phyloP scores from a whole-genome alignment of 2,797 vertebrate genomes.

The Craterocephalus amniculus region DNA sequence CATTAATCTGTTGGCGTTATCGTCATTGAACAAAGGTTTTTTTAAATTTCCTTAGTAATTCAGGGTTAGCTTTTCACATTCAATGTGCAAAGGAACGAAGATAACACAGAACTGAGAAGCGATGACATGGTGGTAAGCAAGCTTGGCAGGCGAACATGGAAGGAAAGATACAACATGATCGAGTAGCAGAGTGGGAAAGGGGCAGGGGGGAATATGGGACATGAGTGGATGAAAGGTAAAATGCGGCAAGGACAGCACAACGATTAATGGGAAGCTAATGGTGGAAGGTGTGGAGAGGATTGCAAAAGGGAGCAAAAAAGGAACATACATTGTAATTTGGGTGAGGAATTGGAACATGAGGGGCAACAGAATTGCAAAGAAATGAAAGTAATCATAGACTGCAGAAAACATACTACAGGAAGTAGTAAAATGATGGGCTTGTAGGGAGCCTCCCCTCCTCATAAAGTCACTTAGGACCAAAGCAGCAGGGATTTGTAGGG shows the following conservation, averaged over 20 bases:
- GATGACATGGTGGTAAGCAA: conserved; percentile 20
- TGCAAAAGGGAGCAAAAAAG: conserved; percentile 28
- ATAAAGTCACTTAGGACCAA: conserved; percentile 67
- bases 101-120: conserved; percentile 22
- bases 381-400: conserved; percentile 35
- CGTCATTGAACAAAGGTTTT: conserved; percentile 2
- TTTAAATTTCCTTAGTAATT: conserved; percentile 37
- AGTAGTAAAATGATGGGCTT: conserved; percentile 56
- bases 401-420: conserved; percentile 41
- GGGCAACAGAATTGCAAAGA: conserved; percentile 9
- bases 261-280: conserved; percentile 16
- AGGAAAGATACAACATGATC: conserved; percentile 36
- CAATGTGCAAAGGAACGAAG: conserved; percentile 32
- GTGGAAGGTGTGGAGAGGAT: not conserved
- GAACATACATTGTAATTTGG: conserved; percentile 24
- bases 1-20: conserved; percentile 17
- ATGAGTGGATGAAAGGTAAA: conserved; percentile 27
- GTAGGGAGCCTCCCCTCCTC: conserved; percentile 49
- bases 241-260: conserved; percentile 19
- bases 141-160: conserved; percentile 36
- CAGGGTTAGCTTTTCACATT: conserved; percentile 34
- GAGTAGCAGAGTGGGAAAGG: conserved; percentile 10
- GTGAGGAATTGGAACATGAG: conserved; percentile 20
- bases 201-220: conserved; percentile 10
- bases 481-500: conserved; percentile 72